These are phyloP conservation scores for Neomonachus schauinslandi DNA, from an alignment of 2,113 vertebrate genomes.

Conservation along the genomic window DNA sequence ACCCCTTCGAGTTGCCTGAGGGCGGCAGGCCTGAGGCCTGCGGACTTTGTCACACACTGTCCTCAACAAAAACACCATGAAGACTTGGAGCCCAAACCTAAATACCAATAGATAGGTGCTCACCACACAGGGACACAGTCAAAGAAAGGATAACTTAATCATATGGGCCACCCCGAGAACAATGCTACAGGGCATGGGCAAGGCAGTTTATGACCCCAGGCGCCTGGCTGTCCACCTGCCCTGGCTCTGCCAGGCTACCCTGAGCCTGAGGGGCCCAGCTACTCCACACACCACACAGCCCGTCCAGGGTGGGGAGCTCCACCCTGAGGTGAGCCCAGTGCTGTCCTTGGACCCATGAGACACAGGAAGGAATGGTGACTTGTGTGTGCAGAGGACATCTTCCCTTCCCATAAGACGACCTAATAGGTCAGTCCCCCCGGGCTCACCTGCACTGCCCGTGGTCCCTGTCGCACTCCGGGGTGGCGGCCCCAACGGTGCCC, in stretches of 20 bases:
- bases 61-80: not conserved
- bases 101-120: not conserved
- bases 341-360: not conserved
- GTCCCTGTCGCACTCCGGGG: slow-evolving; percentile 87
- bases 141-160: not conserved
- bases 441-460: slow-evolving; percentile 94
- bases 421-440: not conserved
- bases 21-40: rapidly evolving
- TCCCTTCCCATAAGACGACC: not conserved
- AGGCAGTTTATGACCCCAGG: not conserved
- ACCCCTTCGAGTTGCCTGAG: not conserved
- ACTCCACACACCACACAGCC: rapidly evolving
- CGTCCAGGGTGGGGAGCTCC: not conserved
- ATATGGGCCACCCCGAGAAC: not conserved
- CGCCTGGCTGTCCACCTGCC: rapidly evolving
- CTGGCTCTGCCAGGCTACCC: not conserved
- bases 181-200: not conserved
- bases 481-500: slow-evolving; percentile 81
- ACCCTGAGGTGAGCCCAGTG: not conserved
- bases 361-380: rapidly evolving
- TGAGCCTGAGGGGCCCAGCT: not conserved
- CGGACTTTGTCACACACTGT: not conserved
- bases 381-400: rapidly evolving
- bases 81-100: not conserved
- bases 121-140: not conserved